Evolutionary conservation across 2,797 vertebrate genomes (phyloP), one percentile per base, ranked within the genome.

Genomic region (Triplophysa bombifrons): DNA sequence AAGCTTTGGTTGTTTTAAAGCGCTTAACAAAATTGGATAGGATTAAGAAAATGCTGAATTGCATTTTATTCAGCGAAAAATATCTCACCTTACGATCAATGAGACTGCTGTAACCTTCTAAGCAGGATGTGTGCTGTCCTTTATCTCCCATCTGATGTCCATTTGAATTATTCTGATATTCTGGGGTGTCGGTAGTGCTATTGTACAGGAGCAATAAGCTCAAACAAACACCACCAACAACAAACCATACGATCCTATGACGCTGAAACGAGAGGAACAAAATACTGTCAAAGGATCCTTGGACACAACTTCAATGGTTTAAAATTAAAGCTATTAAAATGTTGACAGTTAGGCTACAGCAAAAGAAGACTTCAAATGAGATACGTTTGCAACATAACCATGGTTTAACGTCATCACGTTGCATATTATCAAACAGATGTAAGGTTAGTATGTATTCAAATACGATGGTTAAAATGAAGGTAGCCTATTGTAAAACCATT

Each of bases 141-240:
- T 63, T 73, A 44, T 72, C 19, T 5, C 81, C 17, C 34, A 76
- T 70, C 86, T 46, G 68, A 78, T 55, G 68, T 72, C 68, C 48
- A 16, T 55, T 48, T 44, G 76, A 55, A 17, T 46, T 16, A 34
- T 44, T 44, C 20, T 30, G 68, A 64, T 68, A 25, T 44, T 84
- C 63, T 8, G 84, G 84, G 64, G 84, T 86, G 63, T 81, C 51
- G 27, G 89, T 82, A 86, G 93, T 93, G 87, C 90, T 94, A 91
- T 94, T 94, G 93, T 98, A 98, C 87, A 95, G 90, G 86, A 98
- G 87, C 93, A 97, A 93, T 87, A 98, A 91, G 91, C 95, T 94
- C 90, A 95, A 96, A 91, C 96, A 95, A 94, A 95, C 95, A 91
- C 95, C 95, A 90, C 96, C 88, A 74, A 91, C 87, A 86, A 96